Evolutionary conservation across 2,113 vertebrate species (phyloP).

Genomic region (Poecilia latipinna): DNA sequence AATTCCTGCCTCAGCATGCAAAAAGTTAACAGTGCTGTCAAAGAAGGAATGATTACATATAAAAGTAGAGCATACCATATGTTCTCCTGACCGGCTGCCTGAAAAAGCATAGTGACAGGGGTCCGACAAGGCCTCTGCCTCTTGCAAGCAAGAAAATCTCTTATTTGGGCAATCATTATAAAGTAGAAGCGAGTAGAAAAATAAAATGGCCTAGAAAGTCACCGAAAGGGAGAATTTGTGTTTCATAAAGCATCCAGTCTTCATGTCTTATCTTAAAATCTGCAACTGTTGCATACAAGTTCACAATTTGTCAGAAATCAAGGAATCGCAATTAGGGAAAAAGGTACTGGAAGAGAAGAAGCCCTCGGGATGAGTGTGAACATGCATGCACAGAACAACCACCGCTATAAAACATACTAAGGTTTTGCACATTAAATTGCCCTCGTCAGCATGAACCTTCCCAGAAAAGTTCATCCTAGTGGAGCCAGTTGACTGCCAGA

Average conservation of each 20-base stretch:
- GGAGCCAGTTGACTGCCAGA: conserved; percentile 44
- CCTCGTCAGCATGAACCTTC: conserved; percentile 36
- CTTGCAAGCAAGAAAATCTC: conserved; percentile 27
- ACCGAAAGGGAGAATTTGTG: conserved; percentile 15
- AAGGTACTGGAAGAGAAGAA: neutral
- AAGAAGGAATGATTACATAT: conserved; percentile 70
- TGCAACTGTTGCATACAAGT: neutral
- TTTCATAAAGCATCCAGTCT: conserved; percentile 8
- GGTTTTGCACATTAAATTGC: conserved; percentile 24
- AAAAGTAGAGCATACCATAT: conserved; percentile 69
- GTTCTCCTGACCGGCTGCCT: conserved; percentile 34
- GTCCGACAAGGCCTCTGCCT: conserved; percentile 31
- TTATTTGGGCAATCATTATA: conserved; percentile 29
- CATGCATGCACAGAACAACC: conserved; percentile 3
- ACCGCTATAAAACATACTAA: neutral
- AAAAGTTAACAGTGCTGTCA: conserved; percentile 68
- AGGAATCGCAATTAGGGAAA: conserved; percentile 22
- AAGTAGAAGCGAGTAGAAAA: neutral
- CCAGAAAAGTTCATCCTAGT: conserved; percentile 40
- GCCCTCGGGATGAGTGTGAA: conserved; percentile 9
- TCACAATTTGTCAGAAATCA: neutral
- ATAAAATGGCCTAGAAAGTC: conserved; percentile 2
- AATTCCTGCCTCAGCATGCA: conserved; percentile 75
- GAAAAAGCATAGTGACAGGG: conserved; percentile 44
- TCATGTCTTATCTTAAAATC: conserved; percentile 17